Conservation (phyloP, 2,113 vertebrate genomes). For the Sturnus vulgaris region DNA sequence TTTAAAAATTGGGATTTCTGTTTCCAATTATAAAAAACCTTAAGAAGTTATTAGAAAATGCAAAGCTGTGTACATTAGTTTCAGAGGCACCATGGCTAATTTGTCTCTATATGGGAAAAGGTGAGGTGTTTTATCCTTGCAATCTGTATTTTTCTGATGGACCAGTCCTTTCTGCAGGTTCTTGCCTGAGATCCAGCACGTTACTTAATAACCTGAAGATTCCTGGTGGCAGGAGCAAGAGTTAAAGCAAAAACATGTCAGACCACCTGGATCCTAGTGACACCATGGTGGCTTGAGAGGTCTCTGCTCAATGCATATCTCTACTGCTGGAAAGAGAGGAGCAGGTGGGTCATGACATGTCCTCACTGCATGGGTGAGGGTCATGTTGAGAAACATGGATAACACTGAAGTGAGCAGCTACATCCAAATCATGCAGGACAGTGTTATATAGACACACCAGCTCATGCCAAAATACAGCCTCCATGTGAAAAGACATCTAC, state of each 20-base stretch:
- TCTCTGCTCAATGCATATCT: neutral
- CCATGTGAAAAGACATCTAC: neutral
- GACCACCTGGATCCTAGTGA: neutral
- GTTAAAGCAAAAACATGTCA: neutral
- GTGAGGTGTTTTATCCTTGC: neutral
- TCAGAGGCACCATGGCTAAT: neutral
- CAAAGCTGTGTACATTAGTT: neutral
- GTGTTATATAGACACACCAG: neutral
- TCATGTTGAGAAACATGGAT: neutral
- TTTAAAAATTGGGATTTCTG: neutral
- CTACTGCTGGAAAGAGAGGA: neutral
- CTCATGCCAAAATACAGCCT: neutral
- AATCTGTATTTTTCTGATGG: neutral
- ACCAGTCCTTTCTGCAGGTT: neutral
- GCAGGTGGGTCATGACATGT: fast-evolving
- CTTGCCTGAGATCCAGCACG: neutral
- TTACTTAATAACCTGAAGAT: neutral
- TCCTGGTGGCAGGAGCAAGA: neutral
- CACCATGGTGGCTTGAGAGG: neutral
- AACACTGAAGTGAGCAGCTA: neutral
- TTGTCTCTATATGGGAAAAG: neutral
- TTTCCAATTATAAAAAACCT: neutral
- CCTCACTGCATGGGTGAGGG: neutral
- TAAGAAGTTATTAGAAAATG: neutral
- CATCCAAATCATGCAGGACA: neutral